These are phyloP conservation scores for Coregonus sp. DNA, from an alignment of 2,797 vertebrate species.

Conservation along the genomic window DNA sequence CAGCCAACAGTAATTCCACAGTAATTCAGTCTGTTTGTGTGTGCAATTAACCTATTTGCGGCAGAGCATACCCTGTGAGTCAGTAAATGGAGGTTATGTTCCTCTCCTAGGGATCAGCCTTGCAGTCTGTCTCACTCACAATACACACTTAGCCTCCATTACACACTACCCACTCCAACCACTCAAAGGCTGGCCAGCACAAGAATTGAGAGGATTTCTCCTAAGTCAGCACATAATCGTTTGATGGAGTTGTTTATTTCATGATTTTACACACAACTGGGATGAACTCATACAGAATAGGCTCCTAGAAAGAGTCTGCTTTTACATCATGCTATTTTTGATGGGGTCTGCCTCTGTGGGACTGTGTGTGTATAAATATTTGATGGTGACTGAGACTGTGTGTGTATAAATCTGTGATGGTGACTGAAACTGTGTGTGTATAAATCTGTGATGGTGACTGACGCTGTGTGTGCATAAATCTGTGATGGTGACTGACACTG, in stretches of 20 bases:
- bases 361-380: background rate
- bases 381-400: background rate
- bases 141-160: background rate
- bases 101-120: background rate
- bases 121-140: no score
- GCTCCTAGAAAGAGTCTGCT: background rate
- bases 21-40: constrained; percentile 21
- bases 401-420: no score
- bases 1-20: constrained; percentile 2
- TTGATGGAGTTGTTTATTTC: background rate
- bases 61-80: constrained; percentile 11
- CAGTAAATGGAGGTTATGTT: background rate
- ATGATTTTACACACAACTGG: background rate
- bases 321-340: background rate
- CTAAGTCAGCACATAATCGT: background rate
- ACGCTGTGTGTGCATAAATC: constrained; percentile 11
- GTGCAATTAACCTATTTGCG: constrained; percentile 20
- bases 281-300: background rate
- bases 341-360: background rate
- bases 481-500: background rate
- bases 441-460: background rate
- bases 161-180: background rate
- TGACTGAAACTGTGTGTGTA: no score
- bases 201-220: background rate
- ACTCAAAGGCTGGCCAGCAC: background rate